Conservation (phyloP, 2,888 invertebrate genomes). For the Keiferia lycopersicella region DNA sequence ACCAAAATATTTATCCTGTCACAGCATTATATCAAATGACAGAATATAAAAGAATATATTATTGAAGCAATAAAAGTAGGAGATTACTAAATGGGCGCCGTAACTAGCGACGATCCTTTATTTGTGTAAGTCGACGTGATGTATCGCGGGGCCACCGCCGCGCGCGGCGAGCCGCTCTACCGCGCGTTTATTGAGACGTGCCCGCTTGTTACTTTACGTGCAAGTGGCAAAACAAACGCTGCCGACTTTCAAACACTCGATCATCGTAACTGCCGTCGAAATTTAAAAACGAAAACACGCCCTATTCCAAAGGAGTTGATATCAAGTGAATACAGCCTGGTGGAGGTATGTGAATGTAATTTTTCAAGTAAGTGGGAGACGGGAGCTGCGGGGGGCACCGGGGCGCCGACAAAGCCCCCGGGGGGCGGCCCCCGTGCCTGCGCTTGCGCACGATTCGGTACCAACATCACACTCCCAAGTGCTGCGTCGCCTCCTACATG, state of each 20-base stretch:
- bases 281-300: constrained; percentile 1
- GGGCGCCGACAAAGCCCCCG: constrained; percentile 74
- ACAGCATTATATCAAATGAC: constrained; percentile 1
- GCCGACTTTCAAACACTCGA: constrained; percentile 5
- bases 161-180: constrained; percentile 52
- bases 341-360: constrained; percentile 44
- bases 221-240: constrained; percentile 34
- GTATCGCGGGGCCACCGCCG: constrained; percentile 62
- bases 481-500: constrained; percentile 31
- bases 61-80: constrained; percentile 40
- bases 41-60: constrained; percentile 14
- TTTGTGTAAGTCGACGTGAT: constrained; percentile 55
- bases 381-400: constrained; percentile 67
- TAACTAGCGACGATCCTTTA: constrained; percentile 53
- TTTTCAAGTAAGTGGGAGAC: constrained; percentile 66
- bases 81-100: constrained; percentile 49
- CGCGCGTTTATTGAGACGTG: constrained; percentile 58
- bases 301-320: constrained; percentile 22
- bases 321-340: not conserved
- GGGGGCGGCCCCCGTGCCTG: constrained; percentile 63
- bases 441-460: constrained; percentile 51
- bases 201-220: constrained; percentile 29
- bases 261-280: constrained; percentile 11
- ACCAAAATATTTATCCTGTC: constrained; percentile 22
- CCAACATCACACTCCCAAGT: constrained; percentile 60